Evolutionary conservation across 2,113 vertebrate species (phyloP).

Genomic region (Climacteris rufus): DNA sequence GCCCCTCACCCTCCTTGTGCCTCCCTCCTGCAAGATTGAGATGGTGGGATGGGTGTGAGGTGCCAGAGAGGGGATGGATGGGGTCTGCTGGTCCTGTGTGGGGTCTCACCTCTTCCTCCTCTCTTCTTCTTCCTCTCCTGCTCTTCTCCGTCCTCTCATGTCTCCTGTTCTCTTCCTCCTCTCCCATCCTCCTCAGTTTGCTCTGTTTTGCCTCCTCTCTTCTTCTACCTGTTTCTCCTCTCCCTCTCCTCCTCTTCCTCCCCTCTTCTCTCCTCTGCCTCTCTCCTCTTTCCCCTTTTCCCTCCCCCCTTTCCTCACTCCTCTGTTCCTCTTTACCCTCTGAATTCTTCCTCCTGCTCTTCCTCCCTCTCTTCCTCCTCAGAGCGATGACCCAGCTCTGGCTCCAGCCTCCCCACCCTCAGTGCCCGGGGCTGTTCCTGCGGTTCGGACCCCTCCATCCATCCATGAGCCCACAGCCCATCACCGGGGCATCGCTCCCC

Average conservation of each 20-base stretch:
- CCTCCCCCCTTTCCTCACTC: background rate
- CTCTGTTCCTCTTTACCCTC: background rate
- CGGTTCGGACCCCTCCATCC: background rate
- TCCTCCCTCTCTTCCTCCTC: background rate
- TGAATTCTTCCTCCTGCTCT: background rate
- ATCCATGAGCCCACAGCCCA: background rate
- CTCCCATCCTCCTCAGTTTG: background rate
- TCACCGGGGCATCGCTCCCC: background rate
- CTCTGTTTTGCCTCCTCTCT: too few relatives aligned
- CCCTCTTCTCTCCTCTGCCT: background rate
- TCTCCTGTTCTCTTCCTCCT: background rate
- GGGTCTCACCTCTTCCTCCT: background rate
- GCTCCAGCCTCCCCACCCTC: accelerated
- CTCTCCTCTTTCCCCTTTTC: background rate
- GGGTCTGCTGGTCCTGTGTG: accelerated
- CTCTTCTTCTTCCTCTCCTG: background rate
- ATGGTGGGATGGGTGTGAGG: background rate
- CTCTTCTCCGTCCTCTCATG: too few relatives aligned
- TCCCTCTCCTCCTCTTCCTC: background rate
- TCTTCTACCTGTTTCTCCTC: too few relatives aligned
- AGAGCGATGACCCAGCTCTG: background rate
- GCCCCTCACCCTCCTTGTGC: background rate
- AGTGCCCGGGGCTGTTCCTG: background rate
- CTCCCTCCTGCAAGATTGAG: background rate
- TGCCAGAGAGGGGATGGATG: background rate